Conservation (phyloP, 2,797 vertebrate species). For the Channallabes apus region DNA sequence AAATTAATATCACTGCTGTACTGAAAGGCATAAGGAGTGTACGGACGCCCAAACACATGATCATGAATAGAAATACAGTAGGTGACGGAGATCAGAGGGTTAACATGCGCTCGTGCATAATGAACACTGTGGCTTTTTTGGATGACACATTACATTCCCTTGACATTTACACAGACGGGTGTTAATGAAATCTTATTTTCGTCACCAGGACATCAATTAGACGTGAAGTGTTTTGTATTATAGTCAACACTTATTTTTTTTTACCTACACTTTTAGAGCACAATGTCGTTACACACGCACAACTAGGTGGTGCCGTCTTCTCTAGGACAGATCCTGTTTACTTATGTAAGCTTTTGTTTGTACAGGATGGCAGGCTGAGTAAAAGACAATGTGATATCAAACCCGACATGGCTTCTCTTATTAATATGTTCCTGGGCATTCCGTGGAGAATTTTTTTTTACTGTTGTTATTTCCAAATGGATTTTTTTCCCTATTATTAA, state of each 20-base stretch:
- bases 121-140: not conserved
- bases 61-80: no score
- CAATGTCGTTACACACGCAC: not conserved
- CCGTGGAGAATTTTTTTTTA: no score
- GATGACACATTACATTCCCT: not conserved
- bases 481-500: not conserved
- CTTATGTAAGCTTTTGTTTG: slow-evolving; percentile 8
- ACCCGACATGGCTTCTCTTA: not conserved
- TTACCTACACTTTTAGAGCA: no score
- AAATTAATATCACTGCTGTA: not conserved
- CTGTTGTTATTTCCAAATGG: not conserved
- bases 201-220: not conserved
- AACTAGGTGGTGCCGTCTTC: not conserved
- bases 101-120: not conserved
- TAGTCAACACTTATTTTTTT: not conserved
- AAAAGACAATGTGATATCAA: not conserved
- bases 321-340: not conserved
- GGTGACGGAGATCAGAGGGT: not conserved
- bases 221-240: no score
- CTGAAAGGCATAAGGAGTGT: not conserved
- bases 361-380: not conserved
- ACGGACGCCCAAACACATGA: not conserved
- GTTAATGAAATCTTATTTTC: not conserved
- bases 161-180: not conserved
- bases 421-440: not conserved